Percentiles rank a stretch among this genome's conserved stretches.
Conservation (phyloP, 64 coral and sea anemone genomes). For the Cladopsammia gracilis region DNA sequence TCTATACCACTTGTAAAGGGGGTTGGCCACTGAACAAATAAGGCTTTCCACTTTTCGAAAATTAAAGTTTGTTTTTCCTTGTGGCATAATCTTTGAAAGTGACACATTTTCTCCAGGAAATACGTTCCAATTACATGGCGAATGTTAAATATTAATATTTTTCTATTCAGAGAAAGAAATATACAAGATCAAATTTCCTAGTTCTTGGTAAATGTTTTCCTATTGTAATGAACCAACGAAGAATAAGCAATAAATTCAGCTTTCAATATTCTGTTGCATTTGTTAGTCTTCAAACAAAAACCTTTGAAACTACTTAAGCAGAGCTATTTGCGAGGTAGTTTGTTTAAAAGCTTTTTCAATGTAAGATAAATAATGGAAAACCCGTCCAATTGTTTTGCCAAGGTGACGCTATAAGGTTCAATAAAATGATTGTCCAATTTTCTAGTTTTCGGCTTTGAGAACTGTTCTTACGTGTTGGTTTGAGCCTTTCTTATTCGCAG, state of each 20-base stretch:
- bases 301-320: neutral
- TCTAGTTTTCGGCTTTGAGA: too few species aligned
- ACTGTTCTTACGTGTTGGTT: too few species aligned
- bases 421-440: too few species aligned
- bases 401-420: neutral
- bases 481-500: too few species aligned
- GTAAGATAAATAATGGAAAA: neutral
- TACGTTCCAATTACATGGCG: neutral
- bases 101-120: conserved; percentile 5
- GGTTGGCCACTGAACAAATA: conserved; percentile 26
- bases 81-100: conserved; percentile 4
- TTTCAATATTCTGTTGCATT: neutral
- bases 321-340: neutral
- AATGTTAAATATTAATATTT: conserved; percentile 15
- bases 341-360: neutral
- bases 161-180: neutral
- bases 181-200: neutral
- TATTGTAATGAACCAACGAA: neutral
- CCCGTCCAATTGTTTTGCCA: neutral
- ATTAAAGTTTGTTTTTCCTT: conserved; percentile 49
- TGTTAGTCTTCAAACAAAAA: neutral
- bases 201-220: conserved; percentile 1
- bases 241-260: neutral
- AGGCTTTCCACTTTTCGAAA: conserved; percentile 12
- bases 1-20: conserved; percentile 2